Evolutionary conservation across 2,888 invertebrate species (phyloP), one percentile per base, ranked within the genome.

Genomic region (Lamellibrachia satsuma): DNA sequence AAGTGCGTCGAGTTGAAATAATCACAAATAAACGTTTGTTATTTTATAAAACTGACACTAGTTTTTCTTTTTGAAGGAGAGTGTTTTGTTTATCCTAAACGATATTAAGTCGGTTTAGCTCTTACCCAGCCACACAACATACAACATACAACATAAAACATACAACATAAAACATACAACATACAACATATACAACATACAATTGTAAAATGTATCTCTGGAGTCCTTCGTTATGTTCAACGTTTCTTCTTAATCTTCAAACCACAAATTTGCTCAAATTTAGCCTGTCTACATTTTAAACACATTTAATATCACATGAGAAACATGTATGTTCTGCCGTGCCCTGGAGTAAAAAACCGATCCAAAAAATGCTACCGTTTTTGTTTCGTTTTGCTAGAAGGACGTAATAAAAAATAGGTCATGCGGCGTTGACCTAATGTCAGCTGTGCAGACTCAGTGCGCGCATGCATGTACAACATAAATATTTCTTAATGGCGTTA

Each of bases 401-500:
- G 75, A n/a, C 75, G 75, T 6, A n/a, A 22, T 75, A 75, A 75
- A 75, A 75, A 75, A 6, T 75, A 15, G 75, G 75, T 75, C 75
- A 75, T n/a, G 75, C 75, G 4, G 75, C 22, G 22, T 75, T 75
- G 22, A n/a, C 75, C 75, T 15, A 75, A 75, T 75, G 15, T 75
- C 75, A n/a, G 75, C 75, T n/a, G 22, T 75, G n/a, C 75, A 75
- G 11, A 22, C 6, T 15, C n/a, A 6, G 75, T 75, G 75, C 75
- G n/a, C 75, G 22, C 22, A 75, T 75, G 75, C 75, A 75, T 75
- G 75, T 15, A n/a, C 75, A n/a, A 75, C 75, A 75, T 15, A 75
- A 75, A 75, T 75, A 75, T 75, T 75, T 75, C 75, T 75, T 75
- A 75, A 75, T 75, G 75, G 75, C 75, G 75, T 75, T 75, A 75